Conservation (phyloP, 2,113 vertebrate genomes). For the Syngnathus scovelli region DNA sequence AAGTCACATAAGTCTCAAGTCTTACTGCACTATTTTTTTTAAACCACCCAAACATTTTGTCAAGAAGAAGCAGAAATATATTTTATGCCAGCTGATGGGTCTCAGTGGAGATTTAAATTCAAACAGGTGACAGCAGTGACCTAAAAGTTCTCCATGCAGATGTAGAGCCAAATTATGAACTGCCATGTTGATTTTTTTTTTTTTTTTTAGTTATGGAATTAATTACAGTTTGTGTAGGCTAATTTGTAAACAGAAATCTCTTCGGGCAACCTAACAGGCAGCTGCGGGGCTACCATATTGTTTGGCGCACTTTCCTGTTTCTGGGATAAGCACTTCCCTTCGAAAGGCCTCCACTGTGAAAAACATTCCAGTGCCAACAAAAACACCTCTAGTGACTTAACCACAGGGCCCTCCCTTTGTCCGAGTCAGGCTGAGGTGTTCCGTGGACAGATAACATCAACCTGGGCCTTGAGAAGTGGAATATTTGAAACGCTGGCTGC, state of each 20-base stretch:
- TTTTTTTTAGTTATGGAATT: background rate
- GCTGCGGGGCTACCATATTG: slow-evolving; percentile 55
- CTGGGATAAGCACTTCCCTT: slow-evolving; percentile 66
- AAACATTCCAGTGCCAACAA: slow-evolving; percentile 69
- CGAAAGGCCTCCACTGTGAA: slow-evolving; percentile 65
- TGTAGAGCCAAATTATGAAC: background rate
- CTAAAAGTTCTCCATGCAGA: no score
- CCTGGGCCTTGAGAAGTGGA: slow-evolving; percentile 34
- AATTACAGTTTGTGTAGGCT: background rate
- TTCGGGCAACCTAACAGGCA: slow-evolving; percentile 27
- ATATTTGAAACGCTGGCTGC: slow-evolving; percentile 7
- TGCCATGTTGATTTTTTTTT: background rate
- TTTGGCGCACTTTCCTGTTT: slow-evolving; percentile 75
- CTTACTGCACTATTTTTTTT: no score
- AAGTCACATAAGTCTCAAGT: background rate
- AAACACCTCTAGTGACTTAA: slow-evolving; percentile 70
- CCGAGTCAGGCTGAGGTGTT: slow-evolving; percentile 48
- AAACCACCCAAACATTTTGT: no score
- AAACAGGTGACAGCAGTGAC: no score
- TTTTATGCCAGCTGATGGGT: no score
- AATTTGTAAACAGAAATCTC: slow-evolving; percentile 7
- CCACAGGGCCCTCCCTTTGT: slow-evolving; percentile 56
- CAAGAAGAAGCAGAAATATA: no score
- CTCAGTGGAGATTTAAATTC: no score
- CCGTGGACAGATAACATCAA: slow-evolving; percentile 55